Evolutionary conservation across 2,888 invertebrate species (phyloP).

Genomic region (Ferrisia virgata): DNA sequence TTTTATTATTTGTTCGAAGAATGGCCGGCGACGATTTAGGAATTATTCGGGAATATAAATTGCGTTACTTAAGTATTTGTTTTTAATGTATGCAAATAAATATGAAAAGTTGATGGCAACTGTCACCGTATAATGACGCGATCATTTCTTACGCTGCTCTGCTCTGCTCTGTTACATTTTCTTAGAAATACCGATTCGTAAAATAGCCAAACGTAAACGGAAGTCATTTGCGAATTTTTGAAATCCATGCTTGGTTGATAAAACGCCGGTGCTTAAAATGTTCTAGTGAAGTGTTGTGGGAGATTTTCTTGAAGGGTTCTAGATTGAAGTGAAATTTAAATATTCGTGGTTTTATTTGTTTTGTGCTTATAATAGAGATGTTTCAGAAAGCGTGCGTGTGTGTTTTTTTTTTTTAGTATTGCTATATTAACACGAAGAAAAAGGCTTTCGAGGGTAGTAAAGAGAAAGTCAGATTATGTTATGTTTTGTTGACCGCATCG

Average conservation of each 20-base stretch:
- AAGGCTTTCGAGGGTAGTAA: neutral
- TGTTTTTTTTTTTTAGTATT: neutral
- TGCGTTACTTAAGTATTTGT: neutral
- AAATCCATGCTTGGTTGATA: neutral
- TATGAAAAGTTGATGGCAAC: neutral
- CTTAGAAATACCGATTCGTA: neutral
- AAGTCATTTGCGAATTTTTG: conserved; percentile 1
- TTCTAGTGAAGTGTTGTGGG: neutral
- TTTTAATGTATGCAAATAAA: neutral
- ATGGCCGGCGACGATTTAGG: neutral
- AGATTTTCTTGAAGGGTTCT: neutral
- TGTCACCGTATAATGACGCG: conserved; percentile 8
- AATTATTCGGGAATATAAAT: neutral
- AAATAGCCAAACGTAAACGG: neutral
- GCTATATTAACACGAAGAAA: neutral
- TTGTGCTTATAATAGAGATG: neutral
- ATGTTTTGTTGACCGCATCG: neutral
- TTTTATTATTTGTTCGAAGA: neutral
- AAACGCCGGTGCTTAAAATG: neutral
- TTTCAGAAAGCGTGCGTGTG: neutral
- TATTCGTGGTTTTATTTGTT: neutral
- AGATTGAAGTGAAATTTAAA: neutral
- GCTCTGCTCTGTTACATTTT: too few species aligned
- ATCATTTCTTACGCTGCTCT: neutral
- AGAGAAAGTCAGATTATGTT: neutral